Evolutionary conservation across 2,888 invertebrate species (phyloP).

Genomic region (Tetheella fluctuosa): DNA sequence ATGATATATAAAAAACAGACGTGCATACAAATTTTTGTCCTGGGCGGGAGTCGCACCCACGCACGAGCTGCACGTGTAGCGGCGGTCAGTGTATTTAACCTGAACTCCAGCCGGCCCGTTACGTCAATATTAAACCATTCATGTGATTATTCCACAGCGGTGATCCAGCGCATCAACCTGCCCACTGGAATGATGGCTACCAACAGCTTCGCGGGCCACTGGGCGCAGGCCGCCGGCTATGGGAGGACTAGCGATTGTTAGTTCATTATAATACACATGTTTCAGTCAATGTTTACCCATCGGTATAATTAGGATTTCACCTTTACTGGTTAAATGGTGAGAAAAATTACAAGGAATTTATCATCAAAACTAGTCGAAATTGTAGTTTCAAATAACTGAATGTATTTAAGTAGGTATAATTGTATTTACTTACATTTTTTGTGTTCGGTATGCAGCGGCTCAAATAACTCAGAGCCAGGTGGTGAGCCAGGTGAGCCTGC

Average conservation of each 20-base stretch:
- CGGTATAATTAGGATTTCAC: too few relatives aligned
- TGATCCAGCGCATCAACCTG: conserved; percentile 33
- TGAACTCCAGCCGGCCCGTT: too few relatives aligned
- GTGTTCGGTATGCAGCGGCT: conserved; percentile 20
- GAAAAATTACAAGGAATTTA: background rate
- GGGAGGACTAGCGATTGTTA: conserved; percentile 43
- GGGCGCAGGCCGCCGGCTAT: conserved; percentile 41
- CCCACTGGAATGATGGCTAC: conserved; percentile 26
- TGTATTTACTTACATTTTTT: too few relatives aligned
- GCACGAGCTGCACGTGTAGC: too few relatives aligned
- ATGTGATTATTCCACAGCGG: conserved; percentile 19
- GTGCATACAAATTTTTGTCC: too few relatives aligned
- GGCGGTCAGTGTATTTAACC: too few relatives aligned
- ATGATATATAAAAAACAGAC: too few relatives aligned
- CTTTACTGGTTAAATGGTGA: background rate
- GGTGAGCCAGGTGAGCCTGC: conserved; percentile 60
- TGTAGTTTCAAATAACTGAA: too few relatives aligned
- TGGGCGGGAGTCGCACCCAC: too few relatives aligned
- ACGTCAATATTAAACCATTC: background rate
- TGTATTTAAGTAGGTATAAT: too few relatives aligned
- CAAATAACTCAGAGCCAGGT: conserved; percentile 35
- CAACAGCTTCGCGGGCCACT: conserved; percentile 32
- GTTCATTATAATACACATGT: conserved; percentile 8
- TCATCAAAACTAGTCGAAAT: too few relatives aligned
- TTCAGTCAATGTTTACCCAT: too few relatives aligned